Conservation (phyloP, 2,888 invertebrate genomes). For the Hydroisotoma schaefferi region DNA sequence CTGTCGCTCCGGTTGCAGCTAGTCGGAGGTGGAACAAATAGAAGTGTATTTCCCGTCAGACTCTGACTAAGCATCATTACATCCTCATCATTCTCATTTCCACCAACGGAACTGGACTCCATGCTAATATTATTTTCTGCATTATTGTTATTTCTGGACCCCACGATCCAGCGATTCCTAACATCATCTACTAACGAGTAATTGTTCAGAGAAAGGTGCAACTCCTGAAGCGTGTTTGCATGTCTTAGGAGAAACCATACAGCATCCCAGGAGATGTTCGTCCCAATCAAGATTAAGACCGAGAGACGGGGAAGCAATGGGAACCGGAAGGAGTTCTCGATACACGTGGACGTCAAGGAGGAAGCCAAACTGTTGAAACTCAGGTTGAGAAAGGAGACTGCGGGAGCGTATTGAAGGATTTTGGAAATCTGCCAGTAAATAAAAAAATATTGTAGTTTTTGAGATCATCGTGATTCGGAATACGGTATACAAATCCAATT, state of each 20-base stretch:
- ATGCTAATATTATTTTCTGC: conserved; percentile 50
- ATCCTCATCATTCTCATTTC: conserved; percentile 49
- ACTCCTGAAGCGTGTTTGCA: conserved; percentile 67
- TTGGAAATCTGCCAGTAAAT: conserved; percentile 66
- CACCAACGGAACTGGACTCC: no score
- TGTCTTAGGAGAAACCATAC: conserved; percentile 66
- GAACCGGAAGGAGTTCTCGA: conserved; percentile 38
- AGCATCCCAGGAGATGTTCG: conserved; percentile 78
- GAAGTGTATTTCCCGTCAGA: background rate
- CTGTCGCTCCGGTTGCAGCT: conserved; percentile 35
- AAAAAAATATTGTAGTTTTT: no score
- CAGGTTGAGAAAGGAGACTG: conserved; percentile 83
- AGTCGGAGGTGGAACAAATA: background rate
- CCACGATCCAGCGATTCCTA: conserved; percentile 52
- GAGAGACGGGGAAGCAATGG: conserved; percentile 59
- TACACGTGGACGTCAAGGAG: conserved; percentile 55
- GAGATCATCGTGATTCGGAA: no score
- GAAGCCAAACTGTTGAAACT: conserved; percentile 81
- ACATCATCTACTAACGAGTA: conserved; percentile 52
- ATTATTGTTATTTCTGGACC: conserved; percentile 2
- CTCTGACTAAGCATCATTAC: conserved; percentile 40
- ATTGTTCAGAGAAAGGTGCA: conserved; percentile 88
- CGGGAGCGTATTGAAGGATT: conserved; percentile 81
- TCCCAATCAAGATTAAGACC: conserved; percentile 81
- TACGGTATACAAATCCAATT: no score